Evolutionary conservation across 2,797 vertebrate genomes (phyloP), one percentile per base, ranked within the genome.

Genomic region (Malacoraja senta): DNA sequence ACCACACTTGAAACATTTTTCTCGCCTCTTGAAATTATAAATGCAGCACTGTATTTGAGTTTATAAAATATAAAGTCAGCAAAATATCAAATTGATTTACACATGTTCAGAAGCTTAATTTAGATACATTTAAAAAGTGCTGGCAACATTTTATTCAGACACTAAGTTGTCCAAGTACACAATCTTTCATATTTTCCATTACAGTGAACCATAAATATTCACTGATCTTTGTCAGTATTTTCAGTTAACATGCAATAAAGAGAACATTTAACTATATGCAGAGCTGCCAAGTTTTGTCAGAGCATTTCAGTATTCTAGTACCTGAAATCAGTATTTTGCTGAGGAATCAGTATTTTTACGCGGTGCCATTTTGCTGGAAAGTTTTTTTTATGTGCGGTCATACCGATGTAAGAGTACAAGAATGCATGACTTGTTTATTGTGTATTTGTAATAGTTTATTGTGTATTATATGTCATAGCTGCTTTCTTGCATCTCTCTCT

Each of bases 1-100:
- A 96, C 98, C 98, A 96, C 99, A 99, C 96, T 98, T 98, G 97
- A 99, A 99, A 96, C 99, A 99, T 98, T 99, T 99, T 96, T 99
- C 97, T 96, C 99, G 98, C 96, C 99, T 98, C 95, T 98, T 98
- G 98, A 99, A 99, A 98, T 99, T 99, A 97, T 99, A 99, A 96
- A 99, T 98, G 97, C 98, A 98, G 97, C 99, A 99, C 99, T 99
- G 96, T 72, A 96, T 53, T 74, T 76, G 63, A 86, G 58, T 88
- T 68, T 68, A 88, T 68, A 68, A 68, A 88, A 88, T 68, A 32
- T 68, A 32, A 86, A 3, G 32, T 78, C 77, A 78, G 77, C 32
- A 83, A 83, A 58, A 61, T 26, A 92, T 44, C 38, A 92, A 76
- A 92, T 9, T 91, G 68, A 91, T 44, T 72, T 72, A 63, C 15